Percentiles rank a stretch among this genome's conserved stretches.
phyloP scores from a whole-genome alignment of 2,113 vertebrate genomes.

The Tyrannus savana region DNA sequence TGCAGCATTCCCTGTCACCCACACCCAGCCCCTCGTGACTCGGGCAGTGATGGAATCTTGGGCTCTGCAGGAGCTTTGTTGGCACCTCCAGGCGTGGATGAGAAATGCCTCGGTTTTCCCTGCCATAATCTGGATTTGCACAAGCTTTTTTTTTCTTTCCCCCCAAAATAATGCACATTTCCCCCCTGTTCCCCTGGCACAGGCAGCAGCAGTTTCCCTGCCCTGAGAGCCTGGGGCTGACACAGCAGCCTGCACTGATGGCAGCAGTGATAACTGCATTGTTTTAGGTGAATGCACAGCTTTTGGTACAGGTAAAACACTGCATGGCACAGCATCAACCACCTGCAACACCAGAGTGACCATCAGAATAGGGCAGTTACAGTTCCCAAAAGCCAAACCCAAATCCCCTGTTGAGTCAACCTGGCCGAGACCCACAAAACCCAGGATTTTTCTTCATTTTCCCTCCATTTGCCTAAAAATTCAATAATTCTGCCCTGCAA shows the following conservation, averaged over 20 bases:
- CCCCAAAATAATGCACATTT: fast-evolving
- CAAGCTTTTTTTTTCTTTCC: no score
- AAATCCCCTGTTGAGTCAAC: not conserved
- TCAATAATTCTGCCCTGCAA: not conserved
- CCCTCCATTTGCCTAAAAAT: not conserved
- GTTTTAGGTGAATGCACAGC: not conserved
- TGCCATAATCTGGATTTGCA: not conserved
- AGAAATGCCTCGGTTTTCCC: not conserved
- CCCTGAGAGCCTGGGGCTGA: not conserved
- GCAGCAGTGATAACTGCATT: not conserved
- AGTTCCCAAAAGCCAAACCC: not conserved
- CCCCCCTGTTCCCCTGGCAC: not conserved
- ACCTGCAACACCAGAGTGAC: not conserved
- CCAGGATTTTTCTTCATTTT: not conserved
- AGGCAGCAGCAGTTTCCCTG: not conserved
- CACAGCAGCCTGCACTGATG: not conserved
- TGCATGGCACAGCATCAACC: not conserved
- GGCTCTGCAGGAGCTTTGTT: not conserved
- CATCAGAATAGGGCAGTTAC: not conserved
- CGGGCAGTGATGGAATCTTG: not conserved
- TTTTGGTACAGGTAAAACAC: not conserved
- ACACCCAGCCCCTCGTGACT: fast-evolving
- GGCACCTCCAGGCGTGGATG: not conserved
- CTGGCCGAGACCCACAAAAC: not conserved
- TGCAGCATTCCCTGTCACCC: not conserved